A percentile compares a stretch with the other conserved stretches of the same genome.
Evolutionary conservation across 2,113 vertebrate genomes (phyloP).

Genomic region (Zapus hudsonius): DNA sequence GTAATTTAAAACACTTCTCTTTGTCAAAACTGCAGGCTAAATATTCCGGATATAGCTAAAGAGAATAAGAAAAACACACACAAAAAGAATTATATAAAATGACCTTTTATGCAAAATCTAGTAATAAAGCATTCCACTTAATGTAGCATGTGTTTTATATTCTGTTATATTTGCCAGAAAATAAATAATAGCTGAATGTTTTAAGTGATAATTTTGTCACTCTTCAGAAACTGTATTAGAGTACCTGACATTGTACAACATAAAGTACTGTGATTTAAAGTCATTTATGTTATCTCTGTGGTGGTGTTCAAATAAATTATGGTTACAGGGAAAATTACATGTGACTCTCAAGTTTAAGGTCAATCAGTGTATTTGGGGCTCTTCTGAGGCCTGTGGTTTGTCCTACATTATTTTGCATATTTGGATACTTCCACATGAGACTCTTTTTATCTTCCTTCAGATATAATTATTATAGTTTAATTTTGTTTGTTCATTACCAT

Average conservation of each 20-base stretch:
- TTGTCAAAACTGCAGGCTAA: not conserved
- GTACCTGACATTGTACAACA: not conserved
- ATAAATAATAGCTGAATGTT: not conserved
- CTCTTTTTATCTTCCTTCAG: not conserved
- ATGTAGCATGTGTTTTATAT: not conserved
- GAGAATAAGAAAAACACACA: not conserved
- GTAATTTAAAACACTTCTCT: not conserved
- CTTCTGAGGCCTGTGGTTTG: not conserved
- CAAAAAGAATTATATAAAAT: not conserved
- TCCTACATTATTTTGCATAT: not conserved
- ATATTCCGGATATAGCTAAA: not conserved
- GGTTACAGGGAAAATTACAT: constrained; percentile 9
- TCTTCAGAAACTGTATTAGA: constrained; percentile 18
- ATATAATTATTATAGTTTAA: constrained; percentile 41
- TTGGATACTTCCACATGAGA: not conserved
- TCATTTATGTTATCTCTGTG: not conserved
- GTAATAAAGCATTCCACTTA: not conserved
- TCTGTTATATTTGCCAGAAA: not conserved
- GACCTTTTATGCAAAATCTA: not conserved
- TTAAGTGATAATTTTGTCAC: constrained; percentile 32
- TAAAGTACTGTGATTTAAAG: not conserved
- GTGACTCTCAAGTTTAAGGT: constrained; percentile 10
- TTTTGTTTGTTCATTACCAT: not conserved
- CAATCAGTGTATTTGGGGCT: not conserved
- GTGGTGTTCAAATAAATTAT: not conserved